These are phyloP conservation scores for Taurulus bubalis DNA, from an alignment of 2,113 vertebrate genomes.

Conservation along the genomic window DNA sequence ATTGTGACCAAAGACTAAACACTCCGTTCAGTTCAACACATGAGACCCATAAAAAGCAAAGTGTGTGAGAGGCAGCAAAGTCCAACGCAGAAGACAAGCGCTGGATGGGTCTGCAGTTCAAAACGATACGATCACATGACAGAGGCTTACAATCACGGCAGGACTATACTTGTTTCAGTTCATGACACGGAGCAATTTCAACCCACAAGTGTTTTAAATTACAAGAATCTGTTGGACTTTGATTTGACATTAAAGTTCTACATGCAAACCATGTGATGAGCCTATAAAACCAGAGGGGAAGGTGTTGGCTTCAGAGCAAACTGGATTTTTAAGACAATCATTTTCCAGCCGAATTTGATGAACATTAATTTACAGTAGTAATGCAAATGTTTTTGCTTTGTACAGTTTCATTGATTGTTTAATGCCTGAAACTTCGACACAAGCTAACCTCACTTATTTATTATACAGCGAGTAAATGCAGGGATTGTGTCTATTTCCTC, in stretches of 20 bases:
- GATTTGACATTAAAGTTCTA: slow-evolving; percentile 16
- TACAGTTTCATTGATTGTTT: not conserved
- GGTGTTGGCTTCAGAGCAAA: slow-evolving; percentile 3
- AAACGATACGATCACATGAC: slow-evolving; percentile 54
- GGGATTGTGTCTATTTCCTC: slow-evolving; percentile 10
- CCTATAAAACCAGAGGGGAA: slow-evolving; percentile 22
- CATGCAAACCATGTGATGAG: slow-evolving; percentile 35
- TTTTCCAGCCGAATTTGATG: not conserved
- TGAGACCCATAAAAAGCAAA: slow-evolving; percentile 33
- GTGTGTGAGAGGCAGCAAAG: not conserved
- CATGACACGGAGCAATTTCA: not conserved
- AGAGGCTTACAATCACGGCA: not conserved
- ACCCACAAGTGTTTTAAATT: not conserved
- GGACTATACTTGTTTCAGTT: not conserved
- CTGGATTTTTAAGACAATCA: not conserved
- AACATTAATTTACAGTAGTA: not conserved
- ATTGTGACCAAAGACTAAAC: not conserved
- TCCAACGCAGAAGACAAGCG: not conserved
- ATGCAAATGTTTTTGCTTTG: not conserved
- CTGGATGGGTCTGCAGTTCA: slow-evolving; percentile 9
- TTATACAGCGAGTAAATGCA: not conserved
- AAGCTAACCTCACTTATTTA: not conserved
- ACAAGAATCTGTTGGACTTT: slow-evolving; percentile 1
- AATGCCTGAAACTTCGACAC: not conserved
- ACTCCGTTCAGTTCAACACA: slow-evolving; percentile 49